Evolutionary conservation across 2,888 invertebrate species (phyloP).

Genomic region (Diplazon laetatorius): DNA sequence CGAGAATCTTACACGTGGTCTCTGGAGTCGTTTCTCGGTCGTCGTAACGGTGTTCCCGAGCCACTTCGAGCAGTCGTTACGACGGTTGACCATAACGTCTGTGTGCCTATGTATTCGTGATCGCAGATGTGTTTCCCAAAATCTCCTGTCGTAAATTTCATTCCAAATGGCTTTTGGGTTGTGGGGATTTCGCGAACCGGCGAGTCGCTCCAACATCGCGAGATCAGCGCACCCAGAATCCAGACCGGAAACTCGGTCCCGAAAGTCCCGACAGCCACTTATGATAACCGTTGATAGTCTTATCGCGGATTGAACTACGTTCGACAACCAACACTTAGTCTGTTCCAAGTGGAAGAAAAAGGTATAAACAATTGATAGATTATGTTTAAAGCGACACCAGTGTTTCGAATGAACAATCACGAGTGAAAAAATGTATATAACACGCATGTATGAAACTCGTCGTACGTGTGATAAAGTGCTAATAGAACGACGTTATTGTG

Average conservation of each 20-base stretch:
- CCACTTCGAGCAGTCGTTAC: conserved; percentile 6
- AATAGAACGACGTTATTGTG: neutral
- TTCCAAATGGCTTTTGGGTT: conserved; percentile 28
- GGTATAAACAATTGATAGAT: too few relatives aligned
- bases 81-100: neutral
- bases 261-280: neutral
- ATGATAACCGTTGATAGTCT: neutral
- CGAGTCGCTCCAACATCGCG: neutral
- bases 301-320: conserved; percentile 7
- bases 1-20: neutral
- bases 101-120: neutral
- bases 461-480: neutral
- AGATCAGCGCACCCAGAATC: conserved; percentile 21
- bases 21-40: neutral
- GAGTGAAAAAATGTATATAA: too few relatives aligned
- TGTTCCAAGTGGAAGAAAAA: too few relatives aligned
- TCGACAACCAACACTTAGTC: too few relatives aligned
- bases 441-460: neutral
- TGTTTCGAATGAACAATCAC: neutral
- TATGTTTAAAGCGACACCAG: too few relatives aligned
- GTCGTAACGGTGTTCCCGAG: conserved; percentile 10
- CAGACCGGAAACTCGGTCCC: conserved; percentile 33
- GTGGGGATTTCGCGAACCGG: conserved; percentile 3
- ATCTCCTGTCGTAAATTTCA: conserved; percentile 14
- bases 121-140: conserved; percentile 13